Evolutionary conservation across 2,888 invertebrate genomes (phyloP).

Genomic region (Colostygia pectinataria): DNA sequence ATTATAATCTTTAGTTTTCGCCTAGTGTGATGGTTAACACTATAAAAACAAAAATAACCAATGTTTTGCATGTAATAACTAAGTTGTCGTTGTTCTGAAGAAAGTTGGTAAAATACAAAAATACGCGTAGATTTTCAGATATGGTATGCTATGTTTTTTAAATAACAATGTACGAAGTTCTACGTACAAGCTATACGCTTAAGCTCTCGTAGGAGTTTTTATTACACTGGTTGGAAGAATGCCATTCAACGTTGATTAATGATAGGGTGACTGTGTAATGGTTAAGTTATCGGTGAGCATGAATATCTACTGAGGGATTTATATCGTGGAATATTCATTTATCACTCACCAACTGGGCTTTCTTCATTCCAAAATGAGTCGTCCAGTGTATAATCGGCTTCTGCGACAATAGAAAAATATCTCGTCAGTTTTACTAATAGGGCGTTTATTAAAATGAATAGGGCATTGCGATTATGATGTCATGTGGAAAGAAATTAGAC

Average conservation of each 20-base stretch:
- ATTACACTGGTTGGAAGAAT: background rate
- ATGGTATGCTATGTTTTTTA: no score
- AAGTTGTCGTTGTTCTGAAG: no score
- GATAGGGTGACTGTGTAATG: slow-evolving; percentile 3
- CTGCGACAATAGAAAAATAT: slow-evolving; percentile 84
- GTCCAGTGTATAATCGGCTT: slow-evolving; percentile 95
- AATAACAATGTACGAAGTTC: background rate
- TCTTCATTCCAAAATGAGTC: slow-evolving; percentile 97
- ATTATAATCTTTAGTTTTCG: no score
- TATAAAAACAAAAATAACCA: no score
- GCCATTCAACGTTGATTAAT: slow-evolving; percentile 2
- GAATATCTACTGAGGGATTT: slow-evolving; percentile 22
- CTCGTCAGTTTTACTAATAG: slow-evolving; percentile 14
- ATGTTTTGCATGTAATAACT: no score
- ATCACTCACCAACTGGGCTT: slow-evolving; percentile 92
- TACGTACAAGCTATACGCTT: background rate
- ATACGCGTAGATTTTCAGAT: no score
- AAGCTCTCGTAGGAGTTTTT: background rate
- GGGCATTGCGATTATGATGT: no score
- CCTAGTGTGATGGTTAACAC: no score
- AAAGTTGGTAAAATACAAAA: no score
- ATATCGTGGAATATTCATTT: slow-evolving; percentile 18
- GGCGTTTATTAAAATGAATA: background rate
- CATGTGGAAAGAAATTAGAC: no score
- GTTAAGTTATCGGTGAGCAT: slow-evolving; percentile 26